phyloP scores from a whole-genome alignment of 2,113 vertebrate genomes.

The Nycticorax nycticorax region DNA sequence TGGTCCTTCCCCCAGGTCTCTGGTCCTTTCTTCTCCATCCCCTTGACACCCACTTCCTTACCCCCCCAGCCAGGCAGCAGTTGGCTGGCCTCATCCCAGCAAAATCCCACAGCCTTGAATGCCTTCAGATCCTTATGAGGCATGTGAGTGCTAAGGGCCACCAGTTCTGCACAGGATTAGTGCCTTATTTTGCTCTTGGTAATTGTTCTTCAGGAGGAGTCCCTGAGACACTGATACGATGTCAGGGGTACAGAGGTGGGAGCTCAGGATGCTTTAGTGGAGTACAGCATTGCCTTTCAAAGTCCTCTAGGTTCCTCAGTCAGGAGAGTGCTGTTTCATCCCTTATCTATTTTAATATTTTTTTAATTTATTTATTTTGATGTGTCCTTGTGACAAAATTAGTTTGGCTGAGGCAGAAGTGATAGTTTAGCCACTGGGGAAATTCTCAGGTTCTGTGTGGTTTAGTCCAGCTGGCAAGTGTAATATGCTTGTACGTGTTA shows the following conservation, averaged over 20 bases:
- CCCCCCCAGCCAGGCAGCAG: background rate
- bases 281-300: background rate
- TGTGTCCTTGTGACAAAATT: background rate
- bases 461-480: background rate
- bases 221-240: background rate
- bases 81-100: background rate
- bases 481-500: background rate
- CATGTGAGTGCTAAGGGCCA: background rate
- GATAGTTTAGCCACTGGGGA: constrained; percentile 36
- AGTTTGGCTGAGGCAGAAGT: constrained; percentile 7
- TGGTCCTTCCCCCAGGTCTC: background rate
- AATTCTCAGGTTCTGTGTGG: constrained; percentile 29
- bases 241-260: background rate
- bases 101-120: background rate
- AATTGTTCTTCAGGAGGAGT: background rate
- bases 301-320: background rate
- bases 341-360: background rate
- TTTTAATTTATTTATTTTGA: background rate
- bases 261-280: background rate
- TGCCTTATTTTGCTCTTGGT: background rate
- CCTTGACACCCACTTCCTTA: background rate
- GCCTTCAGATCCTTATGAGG: background rate
- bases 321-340: background rate
- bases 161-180: background rate
- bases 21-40: background rate